Conservation (phyloP, 35 echinoderm and acorn worm genomes). For the Stichopus chloronotus region DNA sequence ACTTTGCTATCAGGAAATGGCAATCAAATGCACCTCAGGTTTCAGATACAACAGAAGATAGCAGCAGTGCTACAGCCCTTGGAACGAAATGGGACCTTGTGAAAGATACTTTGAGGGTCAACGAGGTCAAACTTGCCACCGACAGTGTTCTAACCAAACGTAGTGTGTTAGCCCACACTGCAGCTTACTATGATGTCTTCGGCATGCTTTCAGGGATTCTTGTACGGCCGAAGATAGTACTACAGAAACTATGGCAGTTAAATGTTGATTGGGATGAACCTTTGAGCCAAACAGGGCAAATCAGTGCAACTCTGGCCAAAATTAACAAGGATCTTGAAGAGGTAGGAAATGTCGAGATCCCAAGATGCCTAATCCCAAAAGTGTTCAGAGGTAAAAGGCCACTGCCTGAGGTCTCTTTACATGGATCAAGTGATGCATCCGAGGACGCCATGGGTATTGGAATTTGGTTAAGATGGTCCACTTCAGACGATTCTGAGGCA, state of each 20-base stretch:
- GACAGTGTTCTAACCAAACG: constrained; percentile 64
- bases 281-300: constrained; percentile 32
- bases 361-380: constrained; percentile 76
- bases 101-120: too few species aligned
- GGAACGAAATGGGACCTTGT: constrained; percentile 72
- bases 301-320: constrained; percentile 30
- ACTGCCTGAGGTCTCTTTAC: constrained; percentile 73
- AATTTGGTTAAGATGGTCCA: too few species aligned
- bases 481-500: too few species aligned
- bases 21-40: constrained; percentile 65
- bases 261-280: constrained; percentile 73
- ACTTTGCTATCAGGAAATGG: constrained; percentile 81
- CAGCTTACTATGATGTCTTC: constrained; percentile 81
- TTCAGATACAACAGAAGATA: constrained; percentile 65
- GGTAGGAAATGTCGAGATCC: constrained; percentile 54
- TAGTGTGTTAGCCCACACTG: constrained; percentile 64
- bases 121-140: neutral
- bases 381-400: constrained; percentile 60
- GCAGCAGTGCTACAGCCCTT: constrained; percentile 28
- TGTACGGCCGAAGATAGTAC: constrained; percentile 59
- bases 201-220: constrained; percentile 61
- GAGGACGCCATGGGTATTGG: constrained; percentile 92
- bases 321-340: constrained; percentile 68
- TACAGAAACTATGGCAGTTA: constrained; percentile 78
- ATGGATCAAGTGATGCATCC: constrained; percentile 77